Evolutionary conservation across 2,113 vertebrate genomes (phyloP).

Genomic region (Odocoileus hemionus): DNA sequence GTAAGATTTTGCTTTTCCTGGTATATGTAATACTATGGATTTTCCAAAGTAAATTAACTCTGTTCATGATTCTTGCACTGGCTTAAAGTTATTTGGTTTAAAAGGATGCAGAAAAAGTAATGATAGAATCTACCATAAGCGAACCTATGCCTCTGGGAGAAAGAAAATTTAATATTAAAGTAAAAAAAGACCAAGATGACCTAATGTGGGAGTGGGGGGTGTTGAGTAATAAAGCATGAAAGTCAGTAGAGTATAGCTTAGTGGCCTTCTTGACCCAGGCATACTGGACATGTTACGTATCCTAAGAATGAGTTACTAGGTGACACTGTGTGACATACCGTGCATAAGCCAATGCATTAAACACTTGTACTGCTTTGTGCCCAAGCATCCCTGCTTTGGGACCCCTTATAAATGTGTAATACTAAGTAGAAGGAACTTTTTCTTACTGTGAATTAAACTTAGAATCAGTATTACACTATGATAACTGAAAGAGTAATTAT

Average conservation of each 20-base stretch:
- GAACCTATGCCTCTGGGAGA: background rate
- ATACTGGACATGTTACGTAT: background rate
- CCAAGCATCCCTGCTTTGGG: background rate
- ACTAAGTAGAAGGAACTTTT: background rate
- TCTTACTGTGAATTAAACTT: background rate
- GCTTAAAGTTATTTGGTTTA: background rate
- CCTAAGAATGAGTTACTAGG: background rate
- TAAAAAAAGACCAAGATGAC: background rate
- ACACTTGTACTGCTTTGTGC: background rate
- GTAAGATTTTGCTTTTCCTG: background rate
- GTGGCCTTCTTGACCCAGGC: background rate
- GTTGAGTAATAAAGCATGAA: background rate
- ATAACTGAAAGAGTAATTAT: background rate
- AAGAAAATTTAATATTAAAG: background rate
- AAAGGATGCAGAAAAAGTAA: background rate
- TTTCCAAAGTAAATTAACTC: background rate
- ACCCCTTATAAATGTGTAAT: background rate
- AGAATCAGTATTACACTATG: background rate
- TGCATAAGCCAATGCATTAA: background rate
- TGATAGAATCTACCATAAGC: background rate
- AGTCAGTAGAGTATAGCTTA: background rate
- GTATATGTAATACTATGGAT: background rate
- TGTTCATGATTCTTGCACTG: background rate
- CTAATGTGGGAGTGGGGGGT: background rate
- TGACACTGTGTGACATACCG: background rate